Conservation (phyloP, 2,888 invertebrate species). For the Lordiphosa andalusiaca region DNA sequence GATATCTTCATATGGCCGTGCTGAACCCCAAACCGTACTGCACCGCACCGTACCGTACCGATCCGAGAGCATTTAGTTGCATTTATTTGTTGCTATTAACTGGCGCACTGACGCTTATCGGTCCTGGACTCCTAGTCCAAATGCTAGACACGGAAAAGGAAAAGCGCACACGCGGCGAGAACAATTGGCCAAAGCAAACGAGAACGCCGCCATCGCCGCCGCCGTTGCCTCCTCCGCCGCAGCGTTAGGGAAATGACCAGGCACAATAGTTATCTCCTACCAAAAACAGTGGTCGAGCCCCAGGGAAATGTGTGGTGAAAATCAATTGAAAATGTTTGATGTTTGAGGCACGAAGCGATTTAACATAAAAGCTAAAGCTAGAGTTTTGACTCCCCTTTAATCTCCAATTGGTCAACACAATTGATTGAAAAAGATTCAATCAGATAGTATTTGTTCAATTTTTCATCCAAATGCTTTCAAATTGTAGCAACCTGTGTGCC, state of each 20-base stretch:
- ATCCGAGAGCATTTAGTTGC: slow-evolving; percentile 77
- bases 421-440: too few relatives aligned
- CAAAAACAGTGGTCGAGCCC: slow-evolving; percentile 18
- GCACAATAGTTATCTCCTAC: neutral
- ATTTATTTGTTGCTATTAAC: slow-evolving; percentile 81
- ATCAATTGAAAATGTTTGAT: too few relatives aligned
- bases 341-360: too few relatives aligned
- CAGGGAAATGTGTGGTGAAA: too few relatives aligned
- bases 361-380: too few relatives aligned
- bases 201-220: slow-evolving; percentile 28
- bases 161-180: slow-evolving; percentile 61
- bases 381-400: too few relatives aligned
- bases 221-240: neutral
- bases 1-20: slow-evolving; percentile 78
- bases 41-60: slow-evolving; percentile 25
- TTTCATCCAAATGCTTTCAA: too few relatives aligned
- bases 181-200: slow-evolving; percentile 39
- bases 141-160: slow-evolving; percentile 59
- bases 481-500: too few relatives aligned
- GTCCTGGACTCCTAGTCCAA: slow-evolving; percentile 22
- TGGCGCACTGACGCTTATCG: slow-evolving; percentile 78
- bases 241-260: neutral
- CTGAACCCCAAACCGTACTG: slow-evolving; percentile 9
- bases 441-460: too few relatives aligned
- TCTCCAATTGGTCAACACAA: too few relatives aligned